A percentile compares a stretch with the other conserved stretches of the same genome.
phyloP scores from a whole-genome alignment of 2,888 invertebrate species.

The Melangyna quadrimaculata region DNA sequence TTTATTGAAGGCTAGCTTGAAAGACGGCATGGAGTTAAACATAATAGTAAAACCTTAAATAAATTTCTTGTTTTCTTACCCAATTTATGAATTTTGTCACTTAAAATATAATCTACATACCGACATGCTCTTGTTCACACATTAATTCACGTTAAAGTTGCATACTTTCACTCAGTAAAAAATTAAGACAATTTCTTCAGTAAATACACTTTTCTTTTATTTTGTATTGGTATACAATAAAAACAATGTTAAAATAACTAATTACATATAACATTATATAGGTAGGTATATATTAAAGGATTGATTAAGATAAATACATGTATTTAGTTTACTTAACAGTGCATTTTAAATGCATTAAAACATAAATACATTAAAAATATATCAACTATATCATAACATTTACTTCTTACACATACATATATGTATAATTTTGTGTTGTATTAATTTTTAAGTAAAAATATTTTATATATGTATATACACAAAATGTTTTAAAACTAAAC shows the following conservation, averaged over 20 bases:
- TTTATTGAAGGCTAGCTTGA: too few relatives aligned
- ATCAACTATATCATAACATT: constrained; percentile 19
- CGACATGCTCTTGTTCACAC: too few relatives aligned
- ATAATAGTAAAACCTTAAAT: too few relatives aligned
- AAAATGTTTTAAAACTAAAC: constrained; percentile 25
- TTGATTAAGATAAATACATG: constrained; percentile 26
- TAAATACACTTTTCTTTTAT: constrained; percentile 60
- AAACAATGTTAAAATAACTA: constrained; percentile 38
- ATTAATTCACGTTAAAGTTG: background rate
- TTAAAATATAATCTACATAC: too few relatives aligned
- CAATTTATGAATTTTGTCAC: too few relatives aligned
- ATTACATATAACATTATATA: constrained; percentile 26
- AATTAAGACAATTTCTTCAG: background rate
- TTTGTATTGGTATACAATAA: constrained; percentile 58
- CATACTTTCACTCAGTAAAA: background rate
- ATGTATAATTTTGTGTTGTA: background rate
- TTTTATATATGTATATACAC: constrained; percentile 33
- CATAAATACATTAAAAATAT: constrained; percentile 23
- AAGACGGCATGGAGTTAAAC: too few relatives aligned
- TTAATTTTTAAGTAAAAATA: constrained; percentile 43
- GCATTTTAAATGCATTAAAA: constrained; percentile 49
- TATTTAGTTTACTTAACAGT: constrained; percentile 29
- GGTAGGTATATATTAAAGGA: constrained; percentile 22
- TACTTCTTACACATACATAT: constrained; percentile 8
- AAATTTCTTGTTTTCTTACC: too few relatives aligned